These are phyloP conservation scores for Poecilia picta DNA, from an alignment of 2,797 vertebrate genomes.

Conservation along the genomic window DNA sequence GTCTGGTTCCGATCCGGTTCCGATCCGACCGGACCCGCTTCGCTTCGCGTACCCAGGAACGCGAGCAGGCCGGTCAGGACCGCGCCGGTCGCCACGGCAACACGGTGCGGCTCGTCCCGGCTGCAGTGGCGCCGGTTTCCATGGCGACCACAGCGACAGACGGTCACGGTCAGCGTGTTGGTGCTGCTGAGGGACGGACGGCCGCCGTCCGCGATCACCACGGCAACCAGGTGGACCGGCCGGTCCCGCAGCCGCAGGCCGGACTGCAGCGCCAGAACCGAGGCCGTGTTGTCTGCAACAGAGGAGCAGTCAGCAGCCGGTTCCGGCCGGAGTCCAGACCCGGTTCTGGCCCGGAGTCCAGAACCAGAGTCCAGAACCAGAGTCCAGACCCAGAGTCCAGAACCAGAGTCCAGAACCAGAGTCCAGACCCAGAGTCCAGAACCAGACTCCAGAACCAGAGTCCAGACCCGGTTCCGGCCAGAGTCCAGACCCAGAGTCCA, in stretches of 20 bases:
- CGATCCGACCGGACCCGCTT: no score
- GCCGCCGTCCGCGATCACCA: slow-evolving; percentile 87
- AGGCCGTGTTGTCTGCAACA: slow-evolving; percentile 50
- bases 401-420: no score
- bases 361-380: neutral
- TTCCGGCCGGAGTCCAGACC: neutral
- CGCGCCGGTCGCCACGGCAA: slow-evolving; percentile 80
- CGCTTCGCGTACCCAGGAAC: slow-evolving; percentile 79
- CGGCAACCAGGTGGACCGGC: slow-evolving; percentile 78
- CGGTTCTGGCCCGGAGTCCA: neutral
- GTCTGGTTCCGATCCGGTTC: neutral
- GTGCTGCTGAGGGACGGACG: slow-evolving; percentile 87
- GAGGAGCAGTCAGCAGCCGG: neutral
- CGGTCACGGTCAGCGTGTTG: slow-evolving; percentile 86
- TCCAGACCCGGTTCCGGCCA: no score
- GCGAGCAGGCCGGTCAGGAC: slow-evolving; percentile 86
- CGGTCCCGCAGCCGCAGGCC: slow-evolving; percentile 23
- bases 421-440: neutral
- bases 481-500: no score
- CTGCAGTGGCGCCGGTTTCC: slow-evolving; percentile 52
- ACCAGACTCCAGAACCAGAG: no score
- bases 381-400: no score
- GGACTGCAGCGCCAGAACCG: slow-evolving; percentile 5
- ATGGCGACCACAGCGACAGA: slow-evolving; percentile 83
- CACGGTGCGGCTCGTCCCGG: rapidly evolving